Base-by-base conservation (phyloP, 2,797 vertebrate genomes). In the Sphenopsis melanotis region DNA sequence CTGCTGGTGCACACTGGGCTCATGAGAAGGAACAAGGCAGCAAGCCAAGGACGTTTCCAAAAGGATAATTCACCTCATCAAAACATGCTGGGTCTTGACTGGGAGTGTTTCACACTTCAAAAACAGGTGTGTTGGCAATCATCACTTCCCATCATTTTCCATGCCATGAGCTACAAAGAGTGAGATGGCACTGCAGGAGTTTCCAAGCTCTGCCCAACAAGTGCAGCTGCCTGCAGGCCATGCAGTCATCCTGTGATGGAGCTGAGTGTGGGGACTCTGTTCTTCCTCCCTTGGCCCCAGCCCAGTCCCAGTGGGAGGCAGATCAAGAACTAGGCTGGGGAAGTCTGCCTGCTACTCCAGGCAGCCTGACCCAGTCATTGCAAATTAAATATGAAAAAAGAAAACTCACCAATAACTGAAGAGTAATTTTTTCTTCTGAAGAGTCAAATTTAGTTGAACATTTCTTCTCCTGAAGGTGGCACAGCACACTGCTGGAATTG, bases 181-280 rank as follows among this genome's bases (percentile, higher is more conserved):
- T 6, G 50, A 77, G 50, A 5, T 65, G 79, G 24, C 60, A 27
- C 36, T 27, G 72, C 34, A 60, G 44, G 19, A 46, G 17, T 23
- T 69, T 23, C 32, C 4, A 1, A 20, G 64, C 15, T 63, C 39
- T 74, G 44, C 71, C 55, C 10, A 60, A 3, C 17, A 50, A 68
- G 26, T 11, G 37, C 77, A 72, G 68, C 2, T 72, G 41, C 52
- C 68, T 42, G 23, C 39, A 78, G 82, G 71, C 68, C 68, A 29
- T 4, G 2, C 20, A 77, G 12, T 3, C 11, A 5, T 3, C 1
- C 34, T 24, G 13, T 0, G 12, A 59, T 26, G 39, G 22, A 47
- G 30, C 0, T 1, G 1, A 9, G 9, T 6, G 26, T 10, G 41
- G 23, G 65, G 23, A 8, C 19, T 9, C 23, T 75, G 8, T 1